phyloP scores from a whole-genome alignment of 1,140 invertebrate species.

The Cylas formicarius region DNA sequence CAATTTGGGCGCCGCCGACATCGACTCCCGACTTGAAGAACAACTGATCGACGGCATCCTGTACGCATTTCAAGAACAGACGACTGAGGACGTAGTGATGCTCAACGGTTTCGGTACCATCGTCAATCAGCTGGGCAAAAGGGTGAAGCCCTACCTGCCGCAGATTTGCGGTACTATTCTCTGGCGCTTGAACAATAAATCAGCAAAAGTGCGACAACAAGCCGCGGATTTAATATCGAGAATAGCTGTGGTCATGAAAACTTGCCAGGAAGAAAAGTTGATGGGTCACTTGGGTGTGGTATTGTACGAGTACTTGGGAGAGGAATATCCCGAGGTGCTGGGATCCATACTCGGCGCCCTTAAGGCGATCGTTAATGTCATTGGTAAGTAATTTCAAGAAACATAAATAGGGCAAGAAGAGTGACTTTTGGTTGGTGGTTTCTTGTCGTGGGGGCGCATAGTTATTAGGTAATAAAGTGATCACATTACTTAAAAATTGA shows the following conservation, averaged over 20 bases:
- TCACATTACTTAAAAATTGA: too few species aligned
- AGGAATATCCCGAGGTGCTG: conserved; percentile 98
- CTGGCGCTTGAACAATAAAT: conserved; percentile 99
- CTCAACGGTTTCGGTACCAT: conserved; percentile 97
- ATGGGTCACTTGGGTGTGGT: conserved; percentile 99
- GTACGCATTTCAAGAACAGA: conserved; percentile 99
- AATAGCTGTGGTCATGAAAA: conserved; percentile 99
- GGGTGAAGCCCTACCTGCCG: conserved; percentile 96
- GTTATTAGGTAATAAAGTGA: too few species aligned
- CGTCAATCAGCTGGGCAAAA: conserved; percentile 93
- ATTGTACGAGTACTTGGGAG: conserved; percentile 98
- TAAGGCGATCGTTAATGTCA: conserved; percentile 98
- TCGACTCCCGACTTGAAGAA: conserved; percentile 95
- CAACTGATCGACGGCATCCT: conserved; percentile 98
- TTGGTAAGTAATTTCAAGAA: conserved; percentile 61
- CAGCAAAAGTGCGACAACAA: conserved; percentile 98
- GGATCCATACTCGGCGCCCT: conserved; percentile 97
- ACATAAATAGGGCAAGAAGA: too few species aligned
- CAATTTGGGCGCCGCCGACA: conserved; percentile 94
- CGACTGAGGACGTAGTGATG: conserved; percentile 99
- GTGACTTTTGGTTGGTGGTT: too few species aligned
- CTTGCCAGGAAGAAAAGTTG: conserved; percentile 98
- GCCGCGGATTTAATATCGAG: conserved; percentile 97
- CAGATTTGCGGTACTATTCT: conserved; percentile 99
- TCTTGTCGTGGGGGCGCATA: too few species aligned